A percentile compares a stretch with the other conserved stretches of the same genome.
Conservation (phyloP, 1,140 invertebrate species). For the Nasonia vitripennis region DNA sequence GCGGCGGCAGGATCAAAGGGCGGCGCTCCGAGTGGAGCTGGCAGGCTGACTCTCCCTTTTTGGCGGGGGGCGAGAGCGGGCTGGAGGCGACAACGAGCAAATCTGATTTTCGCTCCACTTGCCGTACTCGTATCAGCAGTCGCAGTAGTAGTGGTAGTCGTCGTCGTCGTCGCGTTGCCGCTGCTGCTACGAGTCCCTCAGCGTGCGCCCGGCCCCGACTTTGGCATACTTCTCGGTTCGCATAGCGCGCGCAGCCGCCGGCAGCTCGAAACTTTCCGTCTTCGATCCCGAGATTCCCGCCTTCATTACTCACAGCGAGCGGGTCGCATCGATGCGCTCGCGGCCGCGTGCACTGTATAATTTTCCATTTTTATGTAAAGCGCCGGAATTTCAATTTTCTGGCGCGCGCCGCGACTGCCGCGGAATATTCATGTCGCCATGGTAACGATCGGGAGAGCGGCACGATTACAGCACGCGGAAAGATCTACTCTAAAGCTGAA, state of each 20-base stretch:
- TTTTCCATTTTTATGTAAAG: too few species aligned
- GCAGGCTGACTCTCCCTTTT: slow-evolving; percentile 39
- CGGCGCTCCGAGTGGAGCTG: slow-evolving; percentile 61
- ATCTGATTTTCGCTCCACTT: slow-evolving; percentile 74
- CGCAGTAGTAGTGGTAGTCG: not conserved
- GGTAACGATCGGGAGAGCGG: not conserved
- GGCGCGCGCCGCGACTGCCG: too few species aligned
- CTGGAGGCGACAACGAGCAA: slow-evolving; percentile 73
- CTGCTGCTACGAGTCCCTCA: slow-evolving; percentile 43
- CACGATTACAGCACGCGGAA: too few species aligned
- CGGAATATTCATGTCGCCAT: slow-evolving; percentile 4
- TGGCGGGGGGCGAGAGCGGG: not conserved
- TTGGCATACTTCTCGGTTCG: slow-evolving; percentile 68
- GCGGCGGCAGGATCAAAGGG: slow-evolving; percentile 74
- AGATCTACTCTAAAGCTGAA: too few species aligned
- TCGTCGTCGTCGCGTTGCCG: slow-evolving; percentile 8
- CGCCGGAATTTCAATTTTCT: too few species aligned
- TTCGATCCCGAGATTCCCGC: too few species aligned
- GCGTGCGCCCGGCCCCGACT: slow-evolving; percentile 57
- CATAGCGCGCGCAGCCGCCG: slow-evolving; percentile 54
- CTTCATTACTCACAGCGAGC: too few species aligned
- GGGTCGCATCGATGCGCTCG: too few species aligned
- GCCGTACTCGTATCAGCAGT: not conserved
- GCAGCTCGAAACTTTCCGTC: slow-evolving; percentile 18
- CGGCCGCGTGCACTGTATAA: not conserved